Base-by-base conservation (phyloP, 2,888 invertebrate species). In the Andrena hattorfiana region DNA sequence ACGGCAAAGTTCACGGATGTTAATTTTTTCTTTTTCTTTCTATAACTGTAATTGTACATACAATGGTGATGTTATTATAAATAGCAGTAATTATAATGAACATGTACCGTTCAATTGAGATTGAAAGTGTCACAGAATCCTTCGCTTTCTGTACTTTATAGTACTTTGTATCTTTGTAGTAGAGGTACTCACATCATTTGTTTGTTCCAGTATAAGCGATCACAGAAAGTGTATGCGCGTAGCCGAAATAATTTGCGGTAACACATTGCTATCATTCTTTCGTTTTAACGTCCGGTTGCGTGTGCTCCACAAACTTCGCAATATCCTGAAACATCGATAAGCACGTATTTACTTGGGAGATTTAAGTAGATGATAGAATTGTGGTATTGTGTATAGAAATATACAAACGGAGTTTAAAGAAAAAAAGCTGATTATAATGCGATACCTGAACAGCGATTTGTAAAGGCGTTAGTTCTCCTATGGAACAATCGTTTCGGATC, bases 381-480 rank as follows among this genome's bases (percentile, higher is more conserved):
- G 8, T 23, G 16, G 20, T 2, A 20, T 51, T 23, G n/a, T 2
- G 10, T 16, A 16, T 2, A 16, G 30, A n/a, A 4, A 68, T 68
- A 30, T 6, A 48, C 2, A 20, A 42, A 42, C 3, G 42, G 1
- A 16, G 16, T 16, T 13, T 16, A 5, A 42, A 16, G 0, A 42
- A 16, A 35, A 10, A 23, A 64, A 20, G 26, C 59, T 26, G 60
- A 77, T 70, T 70, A 13, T 20, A 49, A 63, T 71, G 23, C 71
- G 26, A 16, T 89, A 94, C 94, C 92, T 94, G 94, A 78, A 94
- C 92, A 66, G 94, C 94, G 68, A 94, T 91, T 89, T 94, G 94
- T 68, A 94, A 86, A 48, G 94, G 94, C 7, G 94, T 94, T 48
- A 92, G 90, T 83, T 94, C 94, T 23, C 92, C 92, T 32, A 91